Conservation (phyloP, 2,888 invertebrate species). For the Gibbula magus region DNA sequence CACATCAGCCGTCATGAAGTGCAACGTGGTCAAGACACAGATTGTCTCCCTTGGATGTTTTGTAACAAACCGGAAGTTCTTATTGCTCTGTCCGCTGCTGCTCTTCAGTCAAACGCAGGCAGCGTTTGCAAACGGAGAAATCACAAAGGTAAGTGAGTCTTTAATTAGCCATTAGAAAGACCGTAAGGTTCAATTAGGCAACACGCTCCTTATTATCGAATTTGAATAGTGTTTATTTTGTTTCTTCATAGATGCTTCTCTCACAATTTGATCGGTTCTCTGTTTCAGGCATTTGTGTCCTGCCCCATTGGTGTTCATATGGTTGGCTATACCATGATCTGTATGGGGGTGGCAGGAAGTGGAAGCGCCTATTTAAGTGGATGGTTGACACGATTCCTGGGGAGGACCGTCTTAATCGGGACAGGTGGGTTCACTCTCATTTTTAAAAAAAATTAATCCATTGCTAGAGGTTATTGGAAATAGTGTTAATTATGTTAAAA, state of each 20-base stretch:
- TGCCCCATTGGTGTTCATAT: slow-evolving; percentile 84
- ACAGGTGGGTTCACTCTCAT: slow-evolving; percentile 53
- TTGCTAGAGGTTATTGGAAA: background rate
- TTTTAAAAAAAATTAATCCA: background rate
- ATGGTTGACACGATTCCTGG: slow-evolving; percentile 92
- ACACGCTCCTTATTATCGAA: too few relatives aligned
- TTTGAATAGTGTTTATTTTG: too few relatives aligned
- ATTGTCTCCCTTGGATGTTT: slow-evolving; percentile 59
- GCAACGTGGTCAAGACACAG: slow-evolving; percentile 40
- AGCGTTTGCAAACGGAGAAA: slow-evolving; percentile 70
- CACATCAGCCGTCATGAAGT: slow-evolving; percentile 26
- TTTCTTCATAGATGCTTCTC: too few relatives aligned
- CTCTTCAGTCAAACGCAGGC: slow-evolving; percentile 66
- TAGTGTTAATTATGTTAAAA: background rate
- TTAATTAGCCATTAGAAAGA: background rate
- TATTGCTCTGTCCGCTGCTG: slow-evolving; percentile 65
- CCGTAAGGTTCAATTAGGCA: too few relatives aligned
- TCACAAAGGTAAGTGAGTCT: slow-evolving; percentile 63
- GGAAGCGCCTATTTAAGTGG: slow-evolving; percentile 93
- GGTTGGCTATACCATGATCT: slow-evolving; percentile 98
- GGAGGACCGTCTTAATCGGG: slow-evolving; percentile 86
- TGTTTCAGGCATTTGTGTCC: slow-evolving; percentile 70
- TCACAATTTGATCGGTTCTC: too few relatives aligned
- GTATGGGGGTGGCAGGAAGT: slow-evolving; percentile 95
- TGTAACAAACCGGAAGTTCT: slow-evolving; percentile 55